Evolutionary conservation across 2,888 invertebrate species (phyloP), one percentile per base, ranked within the genome.

Genomic region (Melieria crassipennis): DNA sequence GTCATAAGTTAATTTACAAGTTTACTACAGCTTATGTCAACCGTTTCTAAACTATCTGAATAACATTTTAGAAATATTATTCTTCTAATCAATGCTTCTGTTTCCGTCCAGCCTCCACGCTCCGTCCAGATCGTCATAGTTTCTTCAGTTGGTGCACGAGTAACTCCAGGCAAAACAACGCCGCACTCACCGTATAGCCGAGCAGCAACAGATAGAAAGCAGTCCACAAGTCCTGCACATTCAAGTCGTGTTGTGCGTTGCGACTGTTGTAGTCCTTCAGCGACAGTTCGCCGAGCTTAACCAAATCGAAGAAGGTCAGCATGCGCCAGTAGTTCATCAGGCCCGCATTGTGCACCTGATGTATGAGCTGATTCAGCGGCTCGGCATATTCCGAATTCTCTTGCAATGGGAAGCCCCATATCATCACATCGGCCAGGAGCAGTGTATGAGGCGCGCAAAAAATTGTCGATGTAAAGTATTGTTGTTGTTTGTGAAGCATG

Each of bases 301-400:
- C 46, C 70, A 70, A 63, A 13, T 73, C 71, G 11, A 4, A n/a
- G 46, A 69, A 69, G 3, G 71, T 64, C 13, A 42, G 4, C n/a
- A 43, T 6, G 4, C 47, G 43, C 73, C 73, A 73, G 56, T 71
- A 42, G 2, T 57, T 1, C n/a, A 66, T 57, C 4, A 73, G 60
- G 9, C 71, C 69, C 4, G 46, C 67, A 9, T 16, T 60, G 9
- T 48, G 13, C 48, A 62, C 46, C 9, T 52, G 7, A n/a, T 7
- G 7, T 7, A 73, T 52, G 30, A 68, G 66, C 13, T 13, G 3
- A 66, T 69, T 30, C 5, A 73, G n/a, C 10, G 11, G 30, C 9
- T 65, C 30, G n/a, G 69, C 65, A 47, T 69, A 71, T 6, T 71
- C 52, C 4, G 65, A 71, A 47, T 73, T 73, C 9, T 71, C 62